Conservation (phyloP, 2,888 invertebrate genomes). For the Trachelus stipa region DNA sequence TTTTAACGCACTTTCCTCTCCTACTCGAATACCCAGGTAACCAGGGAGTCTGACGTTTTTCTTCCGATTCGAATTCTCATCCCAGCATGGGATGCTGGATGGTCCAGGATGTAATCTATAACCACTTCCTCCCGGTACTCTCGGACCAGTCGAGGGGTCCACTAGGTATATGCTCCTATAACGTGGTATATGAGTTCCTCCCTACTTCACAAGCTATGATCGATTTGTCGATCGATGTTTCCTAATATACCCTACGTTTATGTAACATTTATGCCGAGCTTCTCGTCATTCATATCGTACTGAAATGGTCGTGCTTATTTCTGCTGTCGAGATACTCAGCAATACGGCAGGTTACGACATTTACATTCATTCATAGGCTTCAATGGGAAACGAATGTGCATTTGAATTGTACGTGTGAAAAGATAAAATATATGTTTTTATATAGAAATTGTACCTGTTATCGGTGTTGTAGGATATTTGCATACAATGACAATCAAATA, state of each 20-base stretch:
- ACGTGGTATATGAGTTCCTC: constrained; percentile 15
- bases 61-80: too few relatives aligned
- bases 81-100: constrained; percentile 26
- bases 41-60: too few relatives aligned
- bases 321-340: too few relatives aligned
- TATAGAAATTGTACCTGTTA: not conserved
- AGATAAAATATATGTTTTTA: not conserved
- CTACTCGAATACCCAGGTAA: too few relatives aligned
- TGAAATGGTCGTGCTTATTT: too few relatives aligned
- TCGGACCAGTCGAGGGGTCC: constrained; percentile 46
- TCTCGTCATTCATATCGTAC: constrained; percentile 25
- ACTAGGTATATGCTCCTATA: constrained; percentile 30
- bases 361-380: too few relatives aligned
- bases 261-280: constrained; percentile 32
- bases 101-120: constrained; percentile 60
- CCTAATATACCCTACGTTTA: constrained; percentile 40
- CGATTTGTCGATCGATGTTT: constrained; percentile 57
- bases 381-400: too few relatives aligned
- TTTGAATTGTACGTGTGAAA: too few relatives aligned
- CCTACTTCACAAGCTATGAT: constrained; percentile 41
- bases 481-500: too few relatives aligned
- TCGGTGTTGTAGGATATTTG: not conserved
- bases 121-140: constrained; percentile 57
- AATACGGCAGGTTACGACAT: too few relatives aligned
- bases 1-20: too few relatives aligned